Evolutionary conservation across 2,888 invertebrate species (phyloP).

Genomic region (Drymonia ruficornis): DNA sequence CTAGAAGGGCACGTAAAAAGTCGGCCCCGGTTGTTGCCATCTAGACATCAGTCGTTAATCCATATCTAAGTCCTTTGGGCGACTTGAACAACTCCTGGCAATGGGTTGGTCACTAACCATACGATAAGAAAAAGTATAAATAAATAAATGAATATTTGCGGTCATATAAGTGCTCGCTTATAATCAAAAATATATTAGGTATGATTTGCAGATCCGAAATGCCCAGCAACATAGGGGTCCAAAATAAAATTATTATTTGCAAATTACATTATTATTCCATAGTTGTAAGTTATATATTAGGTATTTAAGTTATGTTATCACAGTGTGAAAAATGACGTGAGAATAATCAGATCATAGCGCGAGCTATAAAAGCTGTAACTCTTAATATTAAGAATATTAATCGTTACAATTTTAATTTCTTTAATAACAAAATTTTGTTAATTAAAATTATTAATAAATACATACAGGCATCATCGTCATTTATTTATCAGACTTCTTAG

Average conservation of each 20-base stretch:
- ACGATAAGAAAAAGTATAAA: too few species aligned
- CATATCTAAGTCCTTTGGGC: too few species aligned
- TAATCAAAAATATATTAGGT: too few species aligned
- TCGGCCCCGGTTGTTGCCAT: too few species aligned
- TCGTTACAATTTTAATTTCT: slow-evolving; percentile 10
- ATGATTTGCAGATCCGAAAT: too few species aligned
- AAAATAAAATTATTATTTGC: not conserved
- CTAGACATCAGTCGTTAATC: too few species aligned
- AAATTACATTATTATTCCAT: not conserved
- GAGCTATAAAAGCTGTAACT: slow-evolving; percentile 13
- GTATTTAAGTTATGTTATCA: slow-evolving; percentile 28
- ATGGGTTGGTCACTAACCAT: too few species aligned
- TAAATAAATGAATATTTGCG: too few species aligned
- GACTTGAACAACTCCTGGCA: too few species aligned
- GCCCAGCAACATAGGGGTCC: too few species aligned
- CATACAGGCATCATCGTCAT: slow-evolving; percentile 5
- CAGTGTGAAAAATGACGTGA: slow-evolving; percentile 21
- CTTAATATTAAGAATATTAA: slow-evolving; percentile 9
- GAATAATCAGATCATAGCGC: slow-evolving; percentile 12
- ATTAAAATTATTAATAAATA: slow-evolving; percentile 5
- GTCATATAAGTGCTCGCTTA: too few species aligned
- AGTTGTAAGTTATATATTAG: not conserved
- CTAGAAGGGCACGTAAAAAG: too few species aligned
- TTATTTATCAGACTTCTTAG: slow-evolving; percentile 15
- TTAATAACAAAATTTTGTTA: not conserved